Evolutionary conservation across 1,140 invertebrate species (phyloP).

Genomic region (Drosophila ficusphila): DNA sequence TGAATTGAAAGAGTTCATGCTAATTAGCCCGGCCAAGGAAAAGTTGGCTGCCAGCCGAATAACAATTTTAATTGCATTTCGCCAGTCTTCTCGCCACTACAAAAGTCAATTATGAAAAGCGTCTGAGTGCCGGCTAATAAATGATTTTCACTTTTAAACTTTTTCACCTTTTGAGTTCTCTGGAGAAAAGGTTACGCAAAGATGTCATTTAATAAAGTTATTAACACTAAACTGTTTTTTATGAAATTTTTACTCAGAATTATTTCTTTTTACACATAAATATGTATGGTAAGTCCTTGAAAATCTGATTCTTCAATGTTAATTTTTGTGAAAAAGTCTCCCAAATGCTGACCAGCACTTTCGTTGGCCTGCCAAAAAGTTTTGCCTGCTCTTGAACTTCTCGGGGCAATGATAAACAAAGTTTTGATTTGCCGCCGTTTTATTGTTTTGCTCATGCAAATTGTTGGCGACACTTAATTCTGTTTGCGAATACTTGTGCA

Average conservation of each 20-base stretch:
- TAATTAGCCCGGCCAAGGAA: constrained; percentile 46
- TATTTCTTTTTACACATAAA: no score
- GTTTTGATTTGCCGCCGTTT: constrained; percentile 41
- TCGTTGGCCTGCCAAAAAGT: constrained; percentile 17
- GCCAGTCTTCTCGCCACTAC: not conserved
- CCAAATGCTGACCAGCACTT: constrained; percentile 13
- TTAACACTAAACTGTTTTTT: no score
- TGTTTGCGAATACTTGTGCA: constrained; percentile 71
- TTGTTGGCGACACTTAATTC: constrained; percentile 72
- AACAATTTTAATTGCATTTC: constrained; percentile 55
- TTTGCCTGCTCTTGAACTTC: constrained; percentile 21
- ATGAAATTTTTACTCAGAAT: no score
- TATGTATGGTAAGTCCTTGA: no score
- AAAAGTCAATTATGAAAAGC: constrained; percentile 33
- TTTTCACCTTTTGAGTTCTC: not conserved
- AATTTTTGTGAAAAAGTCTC: no score
- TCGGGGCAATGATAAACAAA: constrained; percentile 18
- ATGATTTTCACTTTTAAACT: constrained; percentile 23
- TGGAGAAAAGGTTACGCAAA: not conserved
- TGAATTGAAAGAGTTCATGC: constrained; percentile 55
- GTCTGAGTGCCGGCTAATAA: constrained; percentile 1
- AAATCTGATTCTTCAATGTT: no score
- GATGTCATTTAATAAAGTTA: not conserved
- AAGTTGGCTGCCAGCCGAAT: constrained; percentile 19
- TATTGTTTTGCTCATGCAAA: constrained; percentile 58